Conservation (phyloP, 2,888 invertebrate genomes). For the Drosophila anomalata region DNA sequence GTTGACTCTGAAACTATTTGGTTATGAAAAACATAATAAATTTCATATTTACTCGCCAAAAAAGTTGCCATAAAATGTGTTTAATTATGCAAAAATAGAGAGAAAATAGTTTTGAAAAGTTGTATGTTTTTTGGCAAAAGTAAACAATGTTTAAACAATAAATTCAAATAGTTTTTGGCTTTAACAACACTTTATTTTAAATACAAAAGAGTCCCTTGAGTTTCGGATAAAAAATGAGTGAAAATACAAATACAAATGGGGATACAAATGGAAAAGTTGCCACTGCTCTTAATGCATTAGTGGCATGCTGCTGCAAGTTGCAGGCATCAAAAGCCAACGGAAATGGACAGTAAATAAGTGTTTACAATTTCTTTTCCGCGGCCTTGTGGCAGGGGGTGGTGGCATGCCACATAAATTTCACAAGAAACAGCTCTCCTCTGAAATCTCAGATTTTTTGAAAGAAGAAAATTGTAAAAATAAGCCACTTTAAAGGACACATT, state of each 20-base stretch:
- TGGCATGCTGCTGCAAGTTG: background rate
- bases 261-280: constrained; percentile 51
- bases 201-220: too few species aligned
- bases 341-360: constrained; percentile 80
- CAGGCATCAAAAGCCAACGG: constrained; percentile 53
- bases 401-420: constrained; percentile 61
- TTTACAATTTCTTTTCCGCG: constrained; percentile 72
- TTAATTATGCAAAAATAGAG: constrained; percentile 13
- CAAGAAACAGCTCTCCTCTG: constrained; percentile 59
- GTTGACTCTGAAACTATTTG: background rate
- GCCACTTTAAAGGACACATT: too few species aligned
- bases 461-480: too few species aligned
- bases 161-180: background rate
- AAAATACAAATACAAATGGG: constrained; percentile 51
- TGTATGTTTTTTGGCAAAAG: background rate
- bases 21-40: background rate
- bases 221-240: background rate
- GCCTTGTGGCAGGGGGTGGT: constrained; percentile 27
- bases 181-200: background rate
- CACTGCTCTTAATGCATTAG: constrained; percentile 6
- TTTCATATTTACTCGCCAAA: background rate
- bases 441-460: constrained; percentile 27
- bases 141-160: background rate
- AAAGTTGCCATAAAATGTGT: constrained; percentile 3
- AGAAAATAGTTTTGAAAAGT: background rate